Conservation (phyloP, 2,888 invertebrate genomes). For the Stictocephala bisonia region DNA sequence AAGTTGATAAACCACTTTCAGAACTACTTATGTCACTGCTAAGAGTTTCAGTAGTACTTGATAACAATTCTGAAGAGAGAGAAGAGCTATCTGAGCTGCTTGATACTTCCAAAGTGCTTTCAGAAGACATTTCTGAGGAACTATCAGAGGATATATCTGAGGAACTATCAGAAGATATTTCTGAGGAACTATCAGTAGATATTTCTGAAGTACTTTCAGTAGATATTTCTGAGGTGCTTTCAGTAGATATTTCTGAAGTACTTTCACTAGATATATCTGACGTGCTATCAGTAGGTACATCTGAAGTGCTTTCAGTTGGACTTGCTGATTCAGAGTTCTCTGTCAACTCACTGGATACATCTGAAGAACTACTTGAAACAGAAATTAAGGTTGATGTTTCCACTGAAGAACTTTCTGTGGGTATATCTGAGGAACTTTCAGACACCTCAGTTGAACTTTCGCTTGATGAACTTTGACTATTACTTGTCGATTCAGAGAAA, state of each 20-base stretch:
- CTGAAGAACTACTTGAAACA: slow-evolving; percentile 55
- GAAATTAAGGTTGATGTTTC: slow-evolving; percentile 54
- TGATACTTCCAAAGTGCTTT: slow-evolving; percentile 44
- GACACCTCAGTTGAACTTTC: slow-evolving; percentile 52
- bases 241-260: slow-evolving; percentile 51
- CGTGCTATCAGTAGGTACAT: too few relatives aligned
- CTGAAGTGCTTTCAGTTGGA: slow-evolving; percentile 51
- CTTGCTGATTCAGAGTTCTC: slow-evolving; percentile 45
- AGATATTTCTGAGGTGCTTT: too few relatives aligned
- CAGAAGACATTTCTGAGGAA: slow-evolving; percentile 43
- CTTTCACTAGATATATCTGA: slow-evolving; percentile 45
- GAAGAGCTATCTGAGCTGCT: slow-evolving; percentile 29
- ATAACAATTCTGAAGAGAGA: slow-evolving; percentile 44
- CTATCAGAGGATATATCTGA: too few relatives aligned
- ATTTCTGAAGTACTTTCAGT: too few relatives aligned
- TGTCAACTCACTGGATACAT: slow-evolving; percentile 35
- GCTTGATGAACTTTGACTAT: slow-evolving; percentile 38
- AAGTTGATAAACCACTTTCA: not conserved
- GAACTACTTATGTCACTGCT: slow-evolving; percentile 16
- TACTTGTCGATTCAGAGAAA: slow-evolving; percentile 36
- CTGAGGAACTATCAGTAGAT: too few relatives aligned
- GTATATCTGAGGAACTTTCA: slow-evolving; percentile 47
- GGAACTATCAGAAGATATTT: too few relatives aligned
- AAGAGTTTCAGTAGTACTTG: slow-evolving; percentile 21
- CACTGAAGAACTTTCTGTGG: not conserved